Base-by-base conservation (phyloP, 2,888 invertebrate genomes). In the Phytoseiulus persimilis region DNA sequence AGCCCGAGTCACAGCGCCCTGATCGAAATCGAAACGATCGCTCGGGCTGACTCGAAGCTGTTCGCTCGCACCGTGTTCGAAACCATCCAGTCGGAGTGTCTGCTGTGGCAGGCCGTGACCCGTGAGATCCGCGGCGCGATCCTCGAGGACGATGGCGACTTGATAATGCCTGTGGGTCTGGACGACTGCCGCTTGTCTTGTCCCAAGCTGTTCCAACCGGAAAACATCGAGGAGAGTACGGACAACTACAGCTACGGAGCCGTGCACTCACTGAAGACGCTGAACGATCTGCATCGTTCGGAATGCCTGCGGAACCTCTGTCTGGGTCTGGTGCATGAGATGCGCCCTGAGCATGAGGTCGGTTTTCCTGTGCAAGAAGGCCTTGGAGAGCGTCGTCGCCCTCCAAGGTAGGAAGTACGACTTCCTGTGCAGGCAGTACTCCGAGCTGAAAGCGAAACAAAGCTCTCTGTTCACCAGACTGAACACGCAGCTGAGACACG, bases 171-270 rank as follows among this genome's bases (percentile, higher is more conserved):
- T 6, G 87, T 45, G 0, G 45, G n/a, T 23, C 33, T 33, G 33
- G 87, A 87, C 33, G 87, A 87, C 87, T 87, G 87, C 87, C 32
- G 45, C 28, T 28, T 45, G 9, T 33, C 87, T 45, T 87, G 87
- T 87, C 87, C 87, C n/a, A 87, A 87, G 87, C 87, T 87, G 45
- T 87, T 87, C 87, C 87, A 87, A 45, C 28, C 87, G 87, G 87
- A 87, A 33, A 45, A 31, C 32, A 33, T 87, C 87, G 87, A 33
- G 6, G 87, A 87, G 33, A 87, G 87, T 18, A 87, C 87, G 33
- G 87, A 87, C 33, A 87, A 87, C 33, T 87, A 39, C 33, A 87
- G 87, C 39, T 87, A 87, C 45, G 32, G 87, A n/a, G 87, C 87
- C 45, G 87, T 87, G 33, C 87, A 32, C n/a, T 87, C 87, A 5